Evolutionary conservation across 2,888 invertebrate species (phyloP).

Genomic region (Corbicula japonica): DNA sequence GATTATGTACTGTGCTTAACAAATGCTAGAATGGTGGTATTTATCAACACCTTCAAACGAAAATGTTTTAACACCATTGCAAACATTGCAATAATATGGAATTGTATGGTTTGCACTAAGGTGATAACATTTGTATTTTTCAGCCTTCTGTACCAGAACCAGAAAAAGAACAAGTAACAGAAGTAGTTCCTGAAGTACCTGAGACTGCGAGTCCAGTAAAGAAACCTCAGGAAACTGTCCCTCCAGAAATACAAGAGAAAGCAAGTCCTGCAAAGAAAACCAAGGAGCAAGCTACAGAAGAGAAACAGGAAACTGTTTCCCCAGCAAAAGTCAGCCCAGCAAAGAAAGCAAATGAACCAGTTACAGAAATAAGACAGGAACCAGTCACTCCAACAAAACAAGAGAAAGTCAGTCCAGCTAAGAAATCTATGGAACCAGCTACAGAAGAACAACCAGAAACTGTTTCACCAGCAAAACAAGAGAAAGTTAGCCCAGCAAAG

Average conservation of each 20-base stretch:
- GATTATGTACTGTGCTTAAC: too few species aligned
- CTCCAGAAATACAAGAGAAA: neutral
- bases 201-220: conserved; percentile 5
- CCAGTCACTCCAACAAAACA: conserved; percentile 11
- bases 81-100: too few species aligned
- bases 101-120: too few species aligned
- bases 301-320: too few species aligned
- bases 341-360: conserved; percentile 35
- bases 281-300: too few species aligned
- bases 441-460: conserved; percentile 71
- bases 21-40: too few species aligned
- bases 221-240: conserved; percentile 10
- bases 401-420: conserved; percentile 42
- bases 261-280: conserved; percentile 37
- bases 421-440: conserved; percentile 75
- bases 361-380: neutral
- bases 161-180: conserved; percentile 21
- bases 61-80: too few species aligned
- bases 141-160: neutral
- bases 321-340: neutral
- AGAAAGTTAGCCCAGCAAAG: conserved; percentile 22
- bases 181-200: conserved; percentile 31
- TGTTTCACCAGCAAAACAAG: conserved; percentile 74
- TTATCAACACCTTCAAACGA: too few species aligned
- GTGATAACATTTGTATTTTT: too few species aligned